Evolutionary conservation across 2,797 vertebrate species (phyloP).

Genomic region (Artibeus lituratus): DNA sequence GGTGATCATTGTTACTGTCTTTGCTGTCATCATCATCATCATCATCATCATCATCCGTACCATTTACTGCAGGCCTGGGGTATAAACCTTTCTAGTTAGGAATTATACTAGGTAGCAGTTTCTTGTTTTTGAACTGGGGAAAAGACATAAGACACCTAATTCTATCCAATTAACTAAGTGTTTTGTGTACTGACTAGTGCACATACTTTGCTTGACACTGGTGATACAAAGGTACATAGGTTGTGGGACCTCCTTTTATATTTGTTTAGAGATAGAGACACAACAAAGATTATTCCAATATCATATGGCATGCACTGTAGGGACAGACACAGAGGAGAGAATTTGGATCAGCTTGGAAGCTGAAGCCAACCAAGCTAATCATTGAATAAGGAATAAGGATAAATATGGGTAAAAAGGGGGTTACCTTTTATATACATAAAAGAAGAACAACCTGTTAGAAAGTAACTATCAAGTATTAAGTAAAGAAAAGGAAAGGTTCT

Average conservation of each 20-base stretch:
- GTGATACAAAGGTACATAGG: background rate
- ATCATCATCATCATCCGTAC: background rate
- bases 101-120: background rate
- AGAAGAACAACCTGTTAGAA: background rate
- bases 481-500: background rate
- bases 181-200: background rate
- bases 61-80: background rate
- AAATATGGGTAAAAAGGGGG: background rate
- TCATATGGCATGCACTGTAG: background rate
- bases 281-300: background rate
- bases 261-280: background rate
- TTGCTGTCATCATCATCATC: background rate
- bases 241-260: background rate
- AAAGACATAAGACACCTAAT: background rate
- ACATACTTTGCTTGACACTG: background rate
- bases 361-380: background rate
- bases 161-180: background rate
- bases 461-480: background rate
- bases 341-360: background rate
- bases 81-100: background rate
- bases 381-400: background rate
- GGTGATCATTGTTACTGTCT: background rate
- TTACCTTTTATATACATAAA: background rate
- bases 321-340: background rate
- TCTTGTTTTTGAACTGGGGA: background rate